phyloP scores from a whole-genome alignment of 2,888 invertebrate genomes.

The Agonopterix subpropinquella region DNA sequence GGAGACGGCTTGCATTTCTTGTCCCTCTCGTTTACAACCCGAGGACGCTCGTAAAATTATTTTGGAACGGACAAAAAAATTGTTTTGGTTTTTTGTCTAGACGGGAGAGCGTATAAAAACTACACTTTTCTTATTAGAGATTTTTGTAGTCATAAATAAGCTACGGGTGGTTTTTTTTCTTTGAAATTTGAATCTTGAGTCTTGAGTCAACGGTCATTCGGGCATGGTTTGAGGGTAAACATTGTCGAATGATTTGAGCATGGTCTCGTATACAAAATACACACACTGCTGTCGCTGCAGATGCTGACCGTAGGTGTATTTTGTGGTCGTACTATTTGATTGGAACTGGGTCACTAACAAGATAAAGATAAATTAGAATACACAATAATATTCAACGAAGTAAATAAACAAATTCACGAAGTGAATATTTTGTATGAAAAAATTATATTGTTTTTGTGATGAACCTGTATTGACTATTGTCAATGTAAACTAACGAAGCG shows the following conservation, averaged over 20 bases:
- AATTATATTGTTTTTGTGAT: too few relatives aligned
- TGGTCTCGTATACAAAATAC: too few relatives aligned
- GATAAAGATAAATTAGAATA: too few relatives aligned
- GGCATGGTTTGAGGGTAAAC: conserved; percentile 4
- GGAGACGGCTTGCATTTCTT: conserved; percentile 19
- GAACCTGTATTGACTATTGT: too few relatives aligned
- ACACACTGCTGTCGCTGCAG: too few relatives aligned
- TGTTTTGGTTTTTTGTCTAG: conserved; percentile 71
- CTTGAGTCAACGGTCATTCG: conserved; percentile 47
- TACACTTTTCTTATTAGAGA: conserved; percentile 51
- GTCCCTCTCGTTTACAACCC: conserved; percentile 60
- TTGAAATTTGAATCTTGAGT: conserved; percentile 48
- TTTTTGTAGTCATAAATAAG: conserved; percentile 63
- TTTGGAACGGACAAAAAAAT: conserved; percentile 60
- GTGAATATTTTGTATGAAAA: too few relatives aligned
- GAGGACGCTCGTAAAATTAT: conserved; percentile 68
- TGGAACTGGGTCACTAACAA: too few relatives aligned
- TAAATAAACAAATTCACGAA: too few relatives aligned
- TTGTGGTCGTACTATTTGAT: too few relatives aligned
- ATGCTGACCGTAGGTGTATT: too few relatives aligned
- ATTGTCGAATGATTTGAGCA: not conserved
- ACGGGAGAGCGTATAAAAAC: conserved; percentile 30
- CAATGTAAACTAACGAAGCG: too few relatives aligned
- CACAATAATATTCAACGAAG: too few relatives aligned
- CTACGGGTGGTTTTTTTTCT: conserved; percentile 50